Evolutionary conservation across 2,113 vertebrate species (phyloP), one percentile per base, ranked within the genome.

Genomic region (Protomyctophum bolini): DNA sequence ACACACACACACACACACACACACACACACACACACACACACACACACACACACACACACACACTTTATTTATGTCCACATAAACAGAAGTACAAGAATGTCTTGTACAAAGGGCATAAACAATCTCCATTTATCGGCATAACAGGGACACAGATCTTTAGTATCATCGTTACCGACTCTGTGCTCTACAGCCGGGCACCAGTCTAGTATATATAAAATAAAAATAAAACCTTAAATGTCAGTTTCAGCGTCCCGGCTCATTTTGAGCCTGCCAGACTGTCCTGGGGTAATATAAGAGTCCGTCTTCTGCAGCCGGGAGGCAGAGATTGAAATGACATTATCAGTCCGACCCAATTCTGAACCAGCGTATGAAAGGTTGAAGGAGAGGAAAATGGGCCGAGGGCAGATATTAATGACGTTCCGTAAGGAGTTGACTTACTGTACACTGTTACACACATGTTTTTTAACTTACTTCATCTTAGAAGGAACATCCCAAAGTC

Each of bases 391-490:
- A 76, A 66, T 55, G 57, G 68, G 45, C 58, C 67, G 28, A 60
- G 33, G 52, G 55, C 46, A 76, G 77, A 85, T 83, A 72, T 57
- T 68, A 75, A 77, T 51, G 77, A 73, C 72, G 68, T 76, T 57
- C 76, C 74, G 74, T 78, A 68, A 66, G n/a, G 76, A n/a, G 41
- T 72, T 73, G 72, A 70, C 66, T 80, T 78, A 63, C 79, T 21
- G 21, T 21, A 70, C 81, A 69, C 73, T 83, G 65, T 72, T 67
- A 12, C 77, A 76, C 77, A 76, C 76, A 68, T 51, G 58, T 69
- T 71, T 75, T 49, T 8, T 65, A 78, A 66, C 52, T 48, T 8
- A 50, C 58, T 69, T 68, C 66, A 62, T 51, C 69, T 66, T 66
- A 63, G 83, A 78, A 86, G 85, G 78, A 29, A 51, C 61, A 76